Percentiles rank a stretch among this genome's conserved stretches.
Evolutionary conservation across 1,140 invertebrate genomes (phyloP).

Genomic region (Bradynema listronoti): DNA sequence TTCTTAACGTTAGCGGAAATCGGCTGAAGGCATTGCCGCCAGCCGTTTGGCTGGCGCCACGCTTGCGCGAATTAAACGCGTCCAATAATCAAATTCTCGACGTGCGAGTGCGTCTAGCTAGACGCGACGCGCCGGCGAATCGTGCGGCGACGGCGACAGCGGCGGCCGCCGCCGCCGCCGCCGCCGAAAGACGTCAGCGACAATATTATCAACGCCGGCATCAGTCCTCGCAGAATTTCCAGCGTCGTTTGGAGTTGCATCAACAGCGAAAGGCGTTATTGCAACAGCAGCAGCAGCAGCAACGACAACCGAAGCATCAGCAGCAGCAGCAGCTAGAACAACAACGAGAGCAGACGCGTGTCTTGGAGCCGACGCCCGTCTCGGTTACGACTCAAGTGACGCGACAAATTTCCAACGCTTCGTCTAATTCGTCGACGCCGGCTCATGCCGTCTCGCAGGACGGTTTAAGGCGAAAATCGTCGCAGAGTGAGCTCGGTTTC

Average conservation of each 20-base stretch:
- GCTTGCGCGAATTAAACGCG: conserved; percentile 79
- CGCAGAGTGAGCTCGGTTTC: no score
- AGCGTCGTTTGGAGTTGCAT: no score
- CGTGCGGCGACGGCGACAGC: conserved; percentile 10
- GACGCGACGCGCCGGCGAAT: background rate
- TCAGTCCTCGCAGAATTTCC: no score
- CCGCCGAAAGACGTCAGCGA: background rate
- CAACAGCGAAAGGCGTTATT: conserved; percentile 9
- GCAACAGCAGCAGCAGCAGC: no score
- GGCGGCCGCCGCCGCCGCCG: background rate
- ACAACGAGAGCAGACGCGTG: background rate
- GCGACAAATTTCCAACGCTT: background rate
- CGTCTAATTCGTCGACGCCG: no score
- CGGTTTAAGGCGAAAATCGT: no score
- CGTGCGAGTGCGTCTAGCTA: background rate
- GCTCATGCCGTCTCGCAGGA: no score
- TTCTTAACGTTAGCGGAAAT: conserved; percentile 86
- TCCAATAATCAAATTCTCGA: conserved; percentile 79
- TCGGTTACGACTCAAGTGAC: background rate
- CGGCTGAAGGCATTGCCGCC: conserved; percentile 77
- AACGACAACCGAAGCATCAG: background rate
- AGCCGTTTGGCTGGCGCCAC: conserved; percentile 80
- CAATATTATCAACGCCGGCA: no score
- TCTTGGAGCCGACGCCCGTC: background rate
- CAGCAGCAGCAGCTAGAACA: background rate